Percentiles rank a stretch among this genome's conserved stretches.
Evolutionary conservation across 2,888 invertebrate genomes (phyloP).

Genomic region (Drosophila pegasa): DNA sequence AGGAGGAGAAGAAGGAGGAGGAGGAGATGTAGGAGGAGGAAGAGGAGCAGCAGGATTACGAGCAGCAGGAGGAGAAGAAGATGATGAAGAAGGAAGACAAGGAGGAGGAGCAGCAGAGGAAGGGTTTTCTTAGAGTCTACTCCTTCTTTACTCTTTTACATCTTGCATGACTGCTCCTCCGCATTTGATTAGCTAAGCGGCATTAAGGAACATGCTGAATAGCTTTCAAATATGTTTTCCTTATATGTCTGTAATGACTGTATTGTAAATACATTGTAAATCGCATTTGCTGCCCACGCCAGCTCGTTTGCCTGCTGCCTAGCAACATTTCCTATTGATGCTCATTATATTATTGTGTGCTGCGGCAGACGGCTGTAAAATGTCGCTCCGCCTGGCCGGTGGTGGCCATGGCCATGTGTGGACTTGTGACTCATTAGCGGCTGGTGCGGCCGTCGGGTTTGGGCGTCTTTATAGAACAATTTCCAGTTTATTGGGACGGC

Average conservation of each 20-base stretch:
- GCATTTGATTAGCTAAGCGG: background rate
- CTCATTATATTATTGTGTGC: background rate
- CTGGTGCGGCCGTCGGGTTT: background rate
- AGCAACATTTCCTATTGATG: background rate
- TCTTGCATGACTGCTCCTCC: background rate
- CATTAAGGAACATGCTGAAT: background rate
- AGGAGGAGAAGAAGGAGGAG: too few species aligned
- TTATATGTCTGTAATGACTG: too few species aligned
- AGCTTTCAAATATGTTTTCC: background rate
- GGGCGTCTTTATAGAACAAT: slow-evolving; percentile 8
- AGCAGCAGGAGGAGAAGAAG: too few species aligned
- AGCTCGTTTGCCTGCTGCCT: background rate
- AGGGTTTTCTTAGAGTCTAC: background rate
- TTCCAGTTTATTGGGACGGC: slow-evolving; percentile 7
- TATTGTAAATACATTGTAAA: too few species aligned
- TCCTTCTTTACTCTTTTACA: background rate
- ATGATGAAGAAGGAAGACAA: too few species aligned
- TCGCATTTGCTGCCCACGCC: background rate
- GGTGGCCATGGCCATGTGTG: background rate
- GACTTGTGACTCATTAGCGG: slow-evolving; percentile 25
- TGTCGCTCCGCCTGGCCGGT: slow-evolving; percentile 2
- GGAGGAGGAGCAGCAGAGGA: too few species aligned
- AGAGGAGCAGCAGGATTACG: too few species aligned
- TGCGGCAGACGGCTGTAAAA: slow-evolving; percentile 12
- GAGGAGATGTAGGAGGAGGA: too few species aligned